A percentile compares a stretch with the other conserved stretches of the same genome.
Evolutionary conservation across 2,888 invertebrate species (phyloP).

Genomic region (Chloroclysta siterata): DNA sequence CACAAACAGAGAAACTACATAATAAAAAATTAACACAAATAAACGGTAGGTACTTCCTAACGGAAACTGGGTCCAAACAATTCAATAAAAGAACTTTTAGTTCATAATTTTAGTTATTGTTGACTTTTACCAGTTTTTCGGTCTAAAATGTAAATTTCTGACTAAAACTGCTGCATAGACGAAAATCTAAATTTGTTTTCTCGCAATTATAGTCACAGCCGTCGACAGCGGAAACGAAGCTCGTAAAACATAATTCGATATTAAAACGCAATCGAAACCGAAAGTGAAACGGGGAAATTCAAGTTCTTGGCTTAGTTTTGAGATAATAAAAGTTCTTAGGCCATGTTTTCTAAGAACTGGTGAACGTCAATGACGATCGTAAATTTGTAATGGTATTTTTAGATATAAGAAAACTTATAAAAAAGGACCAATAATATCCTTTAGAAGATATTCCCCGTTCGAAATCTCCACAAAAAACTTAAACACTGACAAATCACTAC

Average conservation of each 20-base stretch:
- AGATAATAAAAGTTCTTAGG: conserved; percentile 25
- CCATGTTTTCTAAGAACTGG: background rate
- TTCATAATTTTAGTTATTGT: too few relatives aligned
- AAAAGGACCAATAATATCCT: too few relatives aligned
- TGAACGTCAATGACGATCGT: background rate
- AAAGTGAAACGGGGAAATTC: conserved; percentile 43
- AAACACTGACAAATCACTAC: too few relatives aligned
- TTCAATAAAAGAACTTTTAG: too few relatives aligned
- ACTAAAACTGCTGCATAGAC: conserved; percentile 25
- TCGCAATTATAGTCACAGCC: conserved; percentile 39
- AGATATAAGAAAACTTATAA: too few relatives aligned
- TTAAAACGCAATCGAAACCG: conserved; percentile 41
- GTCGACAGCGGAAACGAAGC: conserved; percentile 41
- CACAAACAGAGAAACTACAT: too few relatives aligned
- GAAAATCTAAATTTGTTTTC: conserved; percentile 40
- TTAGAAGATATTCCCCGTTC: too few relatives aligned
- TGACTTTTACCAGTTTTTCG: background rate
- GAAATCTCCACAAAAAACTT: too few relatives aligned
- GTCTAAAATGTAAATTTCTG: background rate
- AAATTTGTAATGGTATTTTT: too few relatives aligned
- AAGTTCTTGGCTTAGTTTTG: conserved; percentile 30
- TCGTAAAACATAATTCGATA: conserved; percentile 43
- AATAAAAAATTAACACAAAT: too few relatives aligned
- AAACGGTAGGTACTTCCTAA: too few relatives aligned
- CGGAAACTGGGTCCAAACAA: too few relatives aligned